Evolutionary conservation across 2,888 invertebrate genomes (phyloP).

Genomic region (Nomada ferruginata): DNA sequence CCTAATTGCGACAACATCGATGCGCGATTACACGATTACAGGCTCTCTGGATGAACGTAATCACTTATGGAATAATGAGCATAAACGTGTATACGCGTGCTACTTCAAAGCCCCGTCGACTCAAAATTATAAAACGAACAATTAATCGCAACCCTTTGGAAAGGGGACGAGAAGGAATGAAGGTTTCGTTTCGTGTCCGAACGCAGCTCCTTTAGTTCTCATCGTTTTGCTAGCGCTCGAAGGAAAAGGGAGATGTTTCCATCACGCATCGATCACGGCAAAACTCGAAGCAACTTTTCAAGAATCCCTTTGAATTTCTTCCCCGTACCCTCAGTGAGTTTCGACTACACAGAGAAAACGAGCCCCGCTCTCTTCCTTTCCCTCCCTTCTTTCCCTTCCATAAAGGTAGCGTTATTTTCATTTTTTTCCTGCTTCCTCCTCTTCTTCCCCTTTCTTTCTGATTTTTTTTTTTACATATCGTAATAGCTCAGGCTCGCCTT

Average conservation of each 20-base stretch:
- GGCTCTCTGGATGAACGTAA: constrained; percentile 20
- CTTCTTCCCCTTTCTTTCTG: not conserved
- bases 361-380: constrained; percentile 27
- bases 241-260: constrained; percentile 1
- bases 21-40: constrained; percentile 19
- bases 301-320: constrained; percentile 59
- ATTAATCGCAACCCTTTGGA: not conserved
- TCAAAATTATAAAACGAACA: not conserved
- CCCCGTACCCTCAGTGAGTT: constrained; percentile 40
- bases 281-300: constrained; percentile 55
- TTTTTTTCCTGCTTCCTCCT: constrained; percentile 11
- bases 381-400: constrained; percentile 38
- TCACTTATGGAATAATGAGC: constrained; percentile 14
- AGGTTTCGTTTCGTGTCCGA: constrained; percentile 28
- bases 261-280: constrained; percentile 46
- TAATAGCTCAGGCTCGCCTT: constrained; percentile 63
- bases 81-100: not conserved
- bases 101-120: constrained; percentile 8
- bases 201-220: constrained; percentile 27
- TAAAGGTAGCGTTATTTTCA: constrained; percentile 41
- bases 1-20: constrained; percentile 44
- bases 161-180: not conserved
- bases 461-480: constrained; percentile 65
- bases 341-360: constrained; percentile 52
- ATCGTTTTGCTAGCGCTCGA: constrained; percentile 10